Base-by-base conservation (phyloP, 2,113 vertebrate genomes). In the Catharus bicknelli region DNA sequence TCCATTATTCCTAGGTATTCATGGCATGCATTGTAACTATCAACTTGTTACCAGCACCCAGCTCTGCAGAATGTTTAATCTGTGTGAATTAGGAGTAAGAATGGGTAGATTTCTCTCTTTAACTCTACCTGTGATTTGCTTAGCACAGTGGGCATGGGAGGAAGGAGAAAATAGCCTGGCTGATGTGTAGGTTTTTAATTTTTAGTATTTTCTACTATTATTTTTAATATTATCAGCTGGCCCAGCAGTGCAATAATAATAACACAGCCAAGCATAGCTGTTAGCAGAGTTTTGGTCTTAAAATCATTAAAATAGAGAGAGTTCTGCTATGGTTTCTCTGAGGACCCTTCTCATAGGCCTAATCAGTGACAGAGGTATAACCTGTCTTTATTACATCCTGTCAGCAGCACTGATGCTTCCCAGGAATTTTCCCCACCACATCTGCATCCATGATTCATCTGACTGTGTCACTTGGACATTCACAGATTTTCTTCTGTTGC, bases 41-140 rank as follows among this genome's bases (percentile, higher is more conserved):
- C 94, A 81, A 76, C 86, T 83, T 93, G 42, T 93, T 84, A 19
- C 64, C 68, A 81, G 42, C 62, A 88, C 69, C 50, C 69, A 51
- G 53, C 74, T 78, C 45, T 21, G 38, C 50, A 62, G 50, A 53
- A 84, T 6, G 19, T 78, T 78, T 75, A 42, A 86, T 62, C 38
- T 61, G 36, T 12, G 10, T 20, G 29, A 70, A 53, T 90, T 50
- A 43, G 22, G 54, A 26, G 5, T 42, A 90, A 63, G 45, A 78
- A 72, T 12, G 2, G 25, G 51, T 34, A 34, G 17, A 51, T 47
- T 47, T 45, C 2, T 22, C 38, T 50, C 62, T 76, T 57, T 16
- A 57, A 51, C 11, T 19, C 11, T 26, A 67, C 30, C 18, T 72
- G 6, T 53, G 10, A 45, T 45, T 61, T 89, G 7, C 59, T 72